phyloP scores from a whole-genome alignment of 2,113 vertebrate species.

The Cavia aperea region DNA sequence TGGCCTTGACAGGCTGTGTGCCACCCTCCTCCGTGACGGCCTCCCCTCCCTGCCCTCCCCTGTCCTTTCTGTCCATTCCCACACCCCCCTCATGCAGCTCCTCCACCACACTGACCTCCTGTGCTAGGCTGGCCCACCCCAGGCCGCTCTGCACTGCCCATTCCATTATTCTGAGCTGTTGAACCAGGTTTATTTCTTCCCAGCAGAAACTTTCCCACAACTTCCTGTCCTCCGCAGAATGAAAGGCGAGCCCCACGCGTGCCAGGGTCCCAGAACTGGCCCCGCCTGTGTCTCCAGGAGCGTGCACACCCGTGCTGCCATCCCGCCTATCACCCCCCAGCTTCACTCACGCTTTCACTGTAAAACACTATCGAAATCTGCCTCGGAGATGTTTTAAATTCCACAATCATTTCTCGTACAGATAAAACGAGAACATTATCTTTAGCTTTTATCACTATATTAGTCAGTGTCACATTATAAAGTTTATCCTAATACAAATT shows the following conservation, averaged over 20 bases:
- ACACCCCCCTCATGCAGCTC: not conserved
- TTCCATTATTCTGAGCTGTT: not conserved
- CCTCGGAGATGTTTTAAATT: not conserved
- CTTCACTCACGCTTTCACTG: not conserved
- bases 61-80: not conserved
- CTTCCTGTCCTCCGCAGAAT: not conserved
- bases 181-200: not conserved
- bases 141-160: not conserved
- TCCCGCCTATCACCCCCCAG: not conserved
- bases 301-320: too few relatives aligned
- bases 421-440: not conserved
- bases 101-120: not conserved
- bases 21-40: not conserved
- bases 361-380: not conserved
- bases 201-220: not conserved
- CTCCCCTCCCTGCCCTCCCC: not conserved
- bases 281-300: not conserved
- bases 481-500: constrained; percentile 15
- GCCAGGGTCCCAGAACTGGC: not conserved
- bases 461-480: constrained; percentile 6
- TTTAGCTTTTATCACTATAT: not conserved
- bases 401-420: not conserved
- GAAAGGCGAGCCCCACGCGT: not conserved
- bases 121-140: not conserved
- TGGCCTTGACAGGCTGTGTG: not conserved